phyloP scores from a whole-genome alignment of 2,888 invertebrate species.

The Eristalinus aeneus region DNA sequence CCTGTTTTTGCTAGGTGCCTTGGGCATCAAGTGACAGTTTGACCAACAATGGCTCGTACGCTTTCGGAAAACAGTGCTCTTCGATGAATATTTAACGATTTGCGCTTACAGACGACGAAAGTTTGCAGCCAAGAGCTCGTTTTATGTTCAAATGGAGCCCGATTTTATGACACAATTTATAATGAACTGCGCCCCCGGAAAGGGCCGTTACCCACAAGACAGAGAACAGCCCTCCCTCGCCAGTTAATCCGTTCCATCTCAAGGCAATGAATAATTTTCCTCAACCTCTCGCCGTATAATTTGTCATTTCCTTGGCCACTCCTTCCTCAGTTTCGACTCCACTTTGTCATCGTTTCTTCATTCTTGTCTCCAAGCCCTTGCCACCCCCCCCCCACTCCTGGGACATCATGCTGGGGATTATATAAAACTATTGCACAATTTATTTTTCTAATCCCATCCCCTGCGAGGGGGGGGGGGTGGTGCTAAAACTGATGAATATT shows the following conservation, averaged over 20 bases:
- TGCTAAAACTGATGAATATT: slow-evolving; percentile 44
- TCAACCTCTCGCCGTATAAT: not conserved
- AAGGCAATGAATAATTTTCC: not conserved
- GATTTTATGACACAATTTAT: no score
- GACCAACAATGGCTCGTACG: no score
- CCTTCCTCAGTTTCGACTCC: not conserved
- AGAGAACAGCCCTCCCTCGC: not conserved
- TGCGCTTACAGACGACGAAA: no score
- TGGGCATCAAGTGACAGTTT: no score
- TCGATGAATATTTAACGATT: no score
- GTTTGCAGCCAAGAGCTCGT: no score
- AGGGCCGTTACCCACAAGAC: not conserved
- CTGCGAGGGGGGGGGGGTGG: no score
- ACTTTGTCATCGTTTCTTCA: not conserved
- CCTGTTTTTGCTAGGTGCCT: no score
- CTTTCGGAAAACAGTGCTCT: no score
- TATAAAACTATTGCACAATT: slow-evolving; percentile 46
- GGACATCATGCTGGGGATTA: slow-evolving; percentile 10
- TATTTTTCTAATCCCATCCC: slow-evolving; percentile 46
- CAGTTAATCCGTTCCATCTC: not conserved
- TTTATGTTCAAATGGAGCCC: no score
- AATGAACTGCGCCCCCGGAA: not conserved
- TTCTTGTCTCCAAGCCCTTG: not conserved
- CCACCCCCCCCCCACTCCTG: not conserved
- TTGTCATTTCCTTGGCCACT: not conserved